These are phyloP conservation scores for Glareola pratincola DNA, from an alignment of 2,113 vertebrate species.

Conservation along the genomic window DNA sequence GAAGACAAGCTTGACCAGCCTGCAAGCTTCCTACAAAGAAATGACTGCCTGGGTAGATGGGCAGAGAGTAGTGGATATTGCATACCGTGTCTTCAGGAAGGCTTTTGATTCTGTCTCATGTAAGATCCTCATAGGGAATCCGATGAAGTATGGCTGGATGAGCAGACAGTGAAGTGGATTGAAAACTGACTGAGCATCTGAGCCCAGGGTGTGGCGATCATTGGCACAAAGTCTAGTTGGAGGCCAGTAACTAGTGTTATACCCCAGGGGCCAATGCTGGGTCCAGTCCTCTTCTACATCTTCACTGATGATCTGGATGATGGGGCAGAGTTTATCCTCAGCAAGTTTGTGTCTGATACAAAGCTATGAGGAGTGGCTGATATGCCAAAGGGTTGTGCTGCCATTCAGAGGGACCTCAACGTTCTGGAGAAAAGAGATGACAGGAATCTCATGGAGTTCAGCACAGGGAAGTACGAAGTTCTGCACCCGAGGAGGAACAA, in stretches of 20 bases:
- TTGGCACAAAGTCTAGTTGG: too few relatives aligned
- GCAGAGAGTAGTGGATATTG: background rate
- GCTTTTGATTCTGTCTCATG: background rate
- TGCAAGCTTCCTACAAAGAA: too few relatives aligned
- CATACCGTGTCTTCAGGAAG: background rate
- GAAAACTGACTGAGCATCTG: background rate
- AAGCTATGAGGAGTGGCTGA: background rate
- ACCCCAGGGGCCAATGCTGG: background rate
- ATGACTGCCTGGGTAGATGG: accelerated
- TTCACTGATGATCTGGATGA: background rate
- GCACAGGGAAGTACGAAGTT: background rate
- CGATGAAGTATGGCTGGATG: background rate
- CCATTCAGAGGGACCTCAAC: background rate
- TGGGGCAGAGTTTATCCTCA: background rate
- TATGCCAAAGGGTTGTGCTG: background rate
- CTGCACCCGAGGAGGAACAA: background rate
- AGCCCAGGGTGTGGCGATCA: too few relatives aligned
- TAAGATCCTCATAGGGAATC: background rate
- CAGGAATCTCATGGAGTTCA: background rate
- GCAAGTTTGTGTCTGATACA: background rate
- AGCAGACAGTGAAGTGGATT: background rate
- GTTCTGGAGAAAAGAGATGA: background rate
- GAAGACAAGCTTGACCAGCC: background rate
- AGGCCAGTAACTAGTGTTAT: background rate
- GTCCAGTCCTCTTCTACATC: background rate